Evolutionary conservation across 1,140 invertebrate genomes (phyloP), one percentile per base, ranked within the genome.

Genomic region (Daktulosphaira vitifoliae): DNA sequence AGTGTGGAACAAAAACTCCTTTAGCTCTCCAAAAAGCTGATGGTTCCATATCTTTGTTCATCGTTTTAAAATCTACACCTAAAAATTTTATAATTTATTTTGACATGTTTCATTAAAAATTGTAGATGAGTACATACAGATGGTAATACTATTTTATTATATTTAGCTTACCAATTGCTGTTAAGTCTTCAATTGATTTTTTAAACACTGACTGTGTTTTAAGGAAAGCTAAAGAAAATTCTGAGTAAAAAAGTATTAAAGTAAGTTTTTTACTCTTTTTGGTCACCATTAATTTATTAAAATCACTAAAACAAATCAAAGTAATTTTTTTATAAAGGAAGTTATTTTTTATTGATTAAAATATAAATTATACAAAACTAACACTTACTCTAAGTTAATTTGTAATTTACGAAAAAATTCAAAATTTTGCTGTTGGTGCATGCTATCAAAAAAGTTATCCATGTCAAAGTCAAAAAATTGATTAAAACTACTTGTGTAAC

Each of bases 221-320:
- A 46, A 62, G 25, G 20, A 62, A 62, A 37, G 23, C 25, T 29
- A 62, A 18, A 48, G 56, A 62, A 48, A n/a, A 62, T 20, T 62
- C 56, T 20, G 56, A 62, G 46, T 62, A 62, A 62, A 62, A 62
- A 6, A 62, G 11, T 46, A 62, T 48, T 15, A 62, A 13, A 15
- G 56, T 62, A 62, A 62, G 56, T 25, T 62, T 62, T 62, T 62
- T 62, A 9, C 56, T 62, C n/a, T 62, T 62, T 48, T 48, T 46
- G 11, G 56, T 62, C 9, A 46, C 9, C 42, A 46, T 33, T 48
- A 62, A 62, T 2, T 25, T 46, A 62, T 62, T 62, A 22, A 62
- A 62, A 15, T 62, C 56, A 48, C 56, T 62, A 13, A 48, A 62
- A 62, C 20, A 48, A 33, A 8, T 18, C 7, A 18, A 46, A 29